phyloP scores from a whole-genome alignment of 2,888 invertebrate genomes.

The Thereva unica region DNA sequence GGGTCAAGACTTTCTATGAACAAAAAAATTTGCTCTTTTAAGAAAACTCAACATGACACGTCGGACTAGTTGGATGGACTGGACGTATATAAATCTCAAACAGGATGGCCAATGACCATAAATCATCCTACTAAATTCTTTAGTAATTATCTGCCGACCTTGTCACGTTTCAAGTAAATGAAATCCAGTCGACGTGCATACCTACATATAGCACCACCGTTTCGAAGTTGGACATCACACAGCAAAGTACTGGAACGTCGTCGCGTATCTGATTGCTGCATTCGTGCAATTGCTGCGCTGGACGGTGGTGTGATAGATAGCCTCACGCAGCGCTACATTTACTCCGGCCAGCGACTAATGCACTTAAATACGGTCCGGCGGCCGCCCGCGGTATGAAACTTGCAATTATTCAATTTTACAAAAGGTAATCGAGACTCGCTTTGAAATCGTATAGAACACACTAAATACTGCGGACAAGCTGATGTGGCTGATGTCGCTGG shows the following conservation, averaged over 20 bases:
- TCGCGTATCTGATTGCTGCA: background rate
- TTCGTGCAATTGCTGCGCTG: slow-evolving; percentile 10
- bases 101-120: slow-evolving; percentile 34
- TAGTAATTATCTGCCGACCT: slow-evolving; percentile 28
- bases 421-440: slow-evolving; percentile 33
- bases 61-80: background rate
- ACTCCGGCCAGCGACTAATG: slow-evolving; percentile 20
- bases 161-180: slow-evolving; percentile 25
- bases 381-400: slow-evolving; percentile 25
- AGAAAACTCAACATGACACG: too few species aligned
- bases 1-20: too few species aligned
- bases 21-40: too few species aligned
- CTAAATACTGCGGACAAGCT: too few species aligned
- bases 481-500: too few species aligned
- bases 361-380: slow-evolving; percentile 15
- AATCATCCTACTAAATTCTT: slow-evolving; percentile 27
- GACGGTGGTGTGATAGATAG: slow-evolving; percentile 24
- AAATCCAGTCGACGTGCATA: slow-evolving; percentile 1
- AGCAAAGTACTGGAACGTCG: too few species aligned
- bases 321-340: slow-evolving; percentile 30
- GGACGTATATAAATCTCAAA: slow-evolving; percentile 18
- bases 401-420: slow-evolving; percentile 36
- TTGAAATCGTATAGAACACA: too few species aligned
- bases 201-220: too few species aligned
- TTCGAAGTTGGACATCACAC: too few species aligned